phyloP scores from a whole-genome alignment of 2,888 invertebrate genomes.

The Ormyrus thymus region DNA sequence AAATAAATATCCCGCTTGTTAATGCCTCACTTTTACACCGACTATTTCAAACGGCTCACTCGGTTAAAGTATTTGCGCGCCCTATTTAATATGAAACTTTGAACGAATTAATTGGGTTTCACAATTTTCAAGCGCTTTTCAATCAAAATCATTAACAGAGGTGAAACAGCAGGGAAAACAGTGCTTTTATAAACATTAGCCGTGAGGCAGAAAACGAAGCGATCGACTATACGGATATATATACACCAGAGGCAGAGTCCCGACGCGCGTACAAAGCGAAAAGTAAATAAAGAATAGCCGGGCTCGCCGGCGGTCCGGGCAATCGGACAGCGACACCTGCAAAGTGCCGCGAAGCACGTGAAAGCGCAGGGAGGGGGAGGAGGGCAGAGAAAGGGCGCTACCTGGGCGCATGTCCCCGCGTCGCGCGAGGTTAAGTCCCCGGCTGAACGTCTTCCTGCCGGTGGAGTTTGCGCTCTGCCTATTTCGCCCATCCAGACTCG shows the following conservation, averaged over 20 bases:
- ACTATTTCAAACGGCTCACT: background rate
- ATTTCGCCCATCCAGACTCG: background rate
- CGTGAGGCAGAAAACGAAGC: background rate
- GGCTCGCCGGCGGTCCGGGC: background rate
- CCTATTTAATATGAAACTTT: background rate
- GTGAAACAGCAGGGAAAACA: no score
- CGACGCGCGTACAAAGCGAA: background rate
- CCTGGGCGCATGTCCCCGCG: background rate
- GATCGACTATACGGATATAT: background rate
- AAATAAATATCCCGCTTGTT: no score
- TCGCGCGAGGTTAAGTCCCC: constrained; percentile 14
- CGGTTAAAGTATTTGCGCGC: background rate
- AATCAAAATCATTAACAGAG: background rate
- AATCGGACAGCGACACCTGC: constrained; percentile 46
- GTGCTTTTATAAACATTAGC: background rate
- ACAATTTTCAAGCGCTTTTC: background rate
- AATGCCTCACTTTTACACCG: no score
- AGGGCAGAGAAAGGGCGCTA: no score
- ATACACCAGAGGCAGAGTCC: no score
- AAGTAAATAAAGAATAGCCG: constrained; percentile 28
- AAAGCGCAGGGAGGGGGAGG: background rate
- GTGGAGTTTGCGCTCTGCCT: background rate
- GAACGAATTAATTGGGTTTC: background rate
- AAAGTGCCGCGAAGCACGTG: constrained; percentile 50
- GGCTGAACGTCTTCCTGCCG: constrained; percentile 27